phyloP scores from a whole-genome alignment of 2,113 vertebrate genomes.

The Zapornia atra region DNA sequence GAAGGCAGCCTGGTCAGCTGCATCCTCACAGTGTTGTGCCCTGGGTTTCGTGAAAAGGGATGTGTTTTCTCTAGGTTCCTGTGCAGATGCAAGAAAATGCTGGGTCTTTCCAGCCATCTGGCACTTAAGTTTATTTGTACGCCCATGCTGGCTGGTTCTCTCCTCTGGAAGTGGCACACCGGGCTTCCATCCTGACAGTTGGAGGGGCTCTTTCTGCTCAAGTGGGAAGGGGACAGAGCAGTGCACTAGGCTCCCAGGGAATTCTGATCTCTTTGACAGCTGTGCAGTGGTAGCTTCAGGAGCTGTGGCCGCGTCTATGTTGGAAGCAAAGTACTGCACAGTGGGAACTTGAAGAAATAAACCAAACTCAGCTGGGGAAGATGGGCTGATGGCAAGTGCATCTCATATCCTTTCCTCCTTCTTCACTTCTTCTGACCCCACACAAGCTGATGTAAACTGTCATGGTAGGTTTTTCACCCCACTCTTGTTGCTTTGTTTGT shows the following conservation, averaged over 20 bases:
- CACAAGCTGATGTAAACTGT: not conserved
- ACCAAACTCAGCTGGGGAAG: not conserved
- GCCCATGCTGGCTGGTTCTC: not conserved
- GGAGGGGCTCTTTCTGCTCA: not conserved
- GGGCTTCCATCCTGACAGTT: not conserved
- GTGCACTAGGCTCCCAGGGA: not conserved
- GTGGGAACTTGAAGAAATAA: not conserved
- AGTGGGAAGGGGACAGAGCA: not conserved
- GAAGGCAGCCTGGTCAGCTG: not conserved
- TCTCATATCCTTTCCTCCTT: not conserved
- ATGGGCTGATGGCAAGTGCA: not conserved
- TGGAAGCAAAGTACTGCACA: not conserved
- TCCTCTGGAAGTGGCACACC: not conserved
- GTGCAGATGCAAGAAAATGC: not conserved
- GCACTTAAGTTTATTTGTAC: not conserved
- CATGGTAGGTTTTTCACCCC: not conserved
- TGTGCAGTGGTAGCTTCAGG: not conserved
- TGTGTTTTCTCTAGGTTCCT: not conserved
- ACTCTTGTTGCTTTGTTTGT: not conserved
- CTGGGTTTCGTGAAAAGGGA: rapidly evolving
- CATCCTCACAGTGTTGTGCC: rapidly evolving
- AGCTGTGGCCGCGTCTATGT: not conserved
- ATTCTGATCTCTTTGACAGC: not conserved
- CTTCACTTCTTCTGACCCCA: not conserved
- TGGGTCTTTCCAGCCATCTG: not conserved